Base-by-base conservation (phyloP, 2,888 invertebrate species). In the Acrobasis repandana region DNA sequence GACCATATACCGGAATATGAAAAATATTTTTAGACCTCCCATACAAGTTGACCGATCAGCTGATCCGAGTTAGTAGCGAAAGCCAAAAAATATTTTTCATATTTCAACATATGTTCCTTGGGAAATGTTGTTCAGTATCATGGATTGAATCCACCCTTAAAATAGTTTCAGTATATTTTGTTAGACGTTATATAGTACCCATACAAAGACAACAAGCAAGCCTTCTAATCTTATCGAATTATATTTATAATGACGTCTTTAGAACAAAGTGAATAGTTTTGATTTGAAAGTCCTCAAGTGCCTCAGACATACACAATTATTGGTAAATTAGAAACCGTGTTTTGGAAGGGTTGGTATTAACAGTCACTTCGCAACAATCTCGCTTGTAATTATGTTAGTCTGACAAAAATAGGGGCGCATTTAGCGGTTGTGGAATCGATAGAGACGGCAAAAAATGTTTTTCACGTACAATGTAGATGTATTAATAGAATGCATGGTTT, bases 291-390 rank as follows among this genome's bases (percentile, higher is more conserved):
- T 58, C 56, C 15, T 49, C 56, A 63, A 50, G 59, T 61, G 43
- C 56, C 50, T 52, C 58, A 63, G 46, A 58, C 58, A 52, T 65
- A 60, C 61, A 66, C 72, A 75, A 62, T 66, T 67, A 79, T 82
- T 80, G 82, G 79, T 79, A 79, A 82, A 85, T 79, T 72, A 76
- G 76, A 80, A 83, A 78, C 74, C 72, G 76, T 76, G 72, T 79
- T 81, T 81, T 71, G 70, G 83, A 86, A 88, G 88, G 89, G 89
- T 83, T 85, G 80, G 74, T 79, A 82, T 85, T 82, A 88, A 88
- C 79, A 88, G 89, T 89, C 89, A 89, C 86, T 89, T 88, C 77
- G 83, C 78, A 84, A 85, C 87, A 86, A 88, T 90, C 86, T 84
- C 81, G 77, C 79, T 83, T 81, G 81, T 90, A 90, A 90, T 90